Conservation (phyloP, 2,797 vertebrate genomes). For the Bucorvus abyssinicus region DNA sequence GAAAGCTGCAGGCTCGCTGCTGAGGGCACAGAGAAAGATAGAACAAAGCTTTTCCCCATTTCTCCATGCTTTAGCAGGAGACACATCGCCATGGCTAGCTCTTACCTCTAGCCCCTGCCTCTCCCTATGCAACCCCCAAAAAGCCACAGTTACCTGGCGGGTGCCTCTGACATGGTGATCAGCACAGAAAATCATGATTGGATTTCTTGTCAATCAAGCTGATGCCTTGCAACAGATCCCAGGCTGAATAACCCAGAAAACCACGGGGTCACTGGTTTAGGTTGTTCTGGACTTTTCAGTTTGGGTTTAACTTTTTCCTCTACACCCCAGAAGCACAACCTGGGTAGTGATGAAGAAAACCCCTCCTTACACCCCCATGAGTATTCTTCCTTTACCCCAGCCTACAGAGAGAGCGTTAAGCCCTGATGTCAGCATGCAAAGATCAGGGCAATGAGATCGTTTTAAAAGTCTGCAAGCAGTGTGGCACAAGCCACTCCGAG, state of each 20-base stretch:
- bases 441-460: neutral
- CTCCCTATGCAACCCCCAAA: neutral
- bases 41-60: neutral
- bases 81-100: rapidly evolving
- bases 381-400: neutral
- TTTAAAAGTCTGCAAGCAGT: neutral
- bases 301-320: neutral
- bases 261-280: neutral
- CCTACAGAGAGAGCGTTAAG: neutral
- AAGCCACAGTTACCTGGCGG: neutral
- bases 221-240: neutral
- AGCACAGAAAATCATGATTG: neutral
- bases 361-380: neutral
- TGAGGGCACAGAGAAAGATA: neutral
- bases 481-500: neutral
- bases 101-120: neutral
- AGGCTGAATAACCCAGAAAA: neutral
- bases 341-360: neutral
- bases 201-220: neutral
- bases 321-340: neutral
- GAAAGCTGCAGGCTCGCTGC: neutral
- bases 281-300: neutral
- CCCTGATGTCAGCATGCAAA: neutral
- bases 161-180: neutral
- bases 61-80: neutral